A percentile compares a stretch with the other conserved stretches of the same genome.
These are phyloP conservation scores for Euplexia lucipara DNA, from an alignment of 2,888 invertebrate genomes.

Conservation along the genomic window DNA sequence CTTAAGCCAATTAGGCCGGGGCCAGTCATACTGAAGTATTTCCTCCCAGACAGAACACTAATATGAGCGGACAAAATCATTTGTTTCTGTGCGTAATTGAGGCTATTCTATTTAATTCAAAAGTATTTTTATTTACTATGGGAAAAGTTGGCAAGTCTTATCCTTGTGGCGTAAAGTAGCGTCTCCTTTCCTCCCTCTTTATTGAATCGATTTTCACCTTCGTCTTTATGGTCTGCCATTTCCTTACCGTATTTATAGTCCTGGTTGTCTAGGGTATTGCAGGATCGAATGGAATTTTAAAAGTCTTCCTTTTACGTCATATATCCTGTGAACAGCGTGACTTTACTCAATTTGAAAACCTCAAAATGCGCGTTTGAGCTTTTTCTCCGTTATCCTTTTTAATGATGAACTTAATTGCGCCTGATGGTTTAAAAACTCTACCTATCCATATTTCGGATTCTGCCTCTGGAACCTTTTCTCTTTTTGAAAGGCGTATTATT, in stretches of 20 bases:
- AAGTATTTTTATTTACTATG: slow-evolving; percentile 45
- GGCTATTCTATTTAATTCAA: slow-evolving; percentile 30
- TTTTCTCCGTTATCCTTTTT: neutral
- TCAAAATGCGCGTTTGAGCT: neutral
- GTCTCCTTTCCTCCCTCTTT: slow-evolving; percentile 38
- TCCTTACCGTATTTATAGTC: slow-evolving; percentile 27
- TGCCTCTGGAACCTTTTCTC: neutral
- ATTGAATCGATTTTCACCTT: slow-evolving; percentile 50
- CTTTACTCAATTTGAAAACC: neutral
- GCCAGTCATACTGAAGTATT: slow-evolving; percentile 22
- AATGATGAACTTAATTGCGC: neutral
- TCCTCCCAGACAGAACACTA: slow-evolving; percentile 20
- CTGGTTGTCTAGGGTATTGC: slow-evolving; percentile 10
- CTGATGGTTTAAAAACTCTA: neutral
- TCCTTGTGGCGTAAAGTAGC: slow-evolving; percentile 21
- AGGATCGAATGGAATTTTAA: neutral
- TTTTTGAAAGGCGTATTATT: neutral
- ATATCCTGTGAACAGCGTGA: neutral
- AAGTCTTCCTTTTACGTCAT: slow-evolving; percentile 1
- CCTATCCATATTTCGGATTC: neutral
- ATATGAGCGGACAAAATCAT: slow-evolving; percentile 18
- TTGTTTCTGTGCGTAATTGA: slow-evolving; percentile 37
- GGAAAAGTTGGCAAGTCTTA: slow-evolving; percentile 34
- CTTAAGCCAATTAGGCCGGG: slow-evolving; percentile 13
- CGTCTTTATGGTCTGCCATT: slow-evolving; percentile 33